These are phyloP conservation scores for Stramonita haemastoma DNA, from an alignment of 2,888 invertebrate genomes.

Conservation along the genomic window DNA sequence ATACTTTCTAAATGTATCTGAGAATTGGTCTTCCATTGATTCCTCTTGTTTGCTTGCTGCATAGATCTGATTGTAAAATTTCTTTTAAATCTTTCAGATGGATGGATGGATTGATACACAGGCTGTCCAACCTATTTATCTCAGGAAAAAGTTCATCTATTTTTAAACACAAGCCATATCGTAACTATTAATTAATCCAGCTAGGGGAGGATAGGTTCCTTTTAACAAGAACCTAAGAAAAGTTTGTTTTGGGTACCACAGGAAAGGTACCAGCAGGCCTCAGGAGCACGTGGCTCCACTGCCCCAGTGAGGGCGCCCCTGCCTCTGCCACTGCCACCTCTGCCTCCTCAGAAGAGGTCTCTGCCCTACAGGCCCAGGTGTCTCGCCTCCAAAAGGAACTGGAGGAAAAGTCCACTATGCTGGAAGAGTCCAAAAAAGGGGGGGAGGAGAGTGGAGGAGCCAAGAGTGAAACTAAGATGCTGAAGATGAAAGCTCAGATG, in stretches of 20 bases:
- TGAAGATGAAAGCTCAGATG: conserved; percentile 74
- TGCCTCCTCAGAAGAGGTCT: not conserved
- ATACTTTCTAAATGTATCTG: too few relatives aligned
- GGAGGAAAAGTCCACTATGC: conserved; percentile 80
- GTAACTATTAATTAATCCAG: too few relatives aligned
- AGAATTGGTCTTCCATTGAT: too few relatives aligned
- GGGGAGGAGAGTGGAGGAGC: conserved; percentile 52
- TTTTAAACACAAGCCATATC: too few relatives aligned
- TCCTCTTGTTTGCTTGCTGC: too few relatives aligned
- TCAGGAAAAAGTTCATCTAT: too few relatives aligned
- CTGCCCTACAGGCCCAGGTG: conserved; percentile 72
- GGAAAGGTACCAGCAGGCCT: conserved; percentile 68
- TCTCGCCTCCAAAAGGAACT: conserved; percentile 83
- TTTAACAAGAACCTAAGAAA: too few relatives aligned
- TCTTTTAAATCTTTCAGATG: too few relatives aligned
- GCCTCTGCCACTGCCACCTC: not conserved
- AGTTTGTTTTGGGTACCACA: conserved; percentile 47
- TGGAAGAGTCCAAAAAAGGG: conserved; percentile 52
- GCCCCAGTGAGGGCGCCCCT: not conserved
- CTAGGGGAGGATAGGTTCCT: too few relatives aligned
- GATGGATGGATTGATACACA: too few relatives aligned
- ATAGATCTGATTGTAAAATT: too few relatives aligned
- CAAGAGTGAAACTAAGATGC: conserved; percentile 67
- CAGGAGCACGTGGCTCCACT: not conserved
- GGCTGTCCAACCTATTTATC: too few relatives aligned